phyloP scores from a whole-genome alignment of 2,888 invertebrate species.

The Cosmorhoe ocellata region DNA sequence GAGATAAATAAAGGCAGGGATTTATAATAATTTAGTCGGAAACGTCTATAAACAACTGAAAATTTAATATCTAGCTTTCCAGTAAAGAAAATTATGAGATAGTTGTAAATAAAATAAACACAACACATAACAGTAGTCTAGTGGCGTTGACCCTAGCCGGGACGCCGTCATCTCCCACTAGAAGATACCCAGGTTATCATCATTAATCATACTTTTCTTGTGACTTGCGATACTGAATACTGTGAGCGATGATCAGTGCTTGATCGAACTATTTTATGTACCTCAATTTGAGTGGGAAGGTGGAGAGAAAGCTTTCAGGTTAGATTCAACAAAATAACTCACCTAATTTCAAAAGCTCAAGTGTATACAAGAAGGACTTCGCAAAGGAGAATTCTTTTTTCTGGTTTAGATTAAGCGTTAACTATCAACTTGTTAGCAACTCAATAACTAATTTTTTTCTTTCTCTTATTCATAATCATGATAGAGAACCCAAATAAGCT shows the following conservation, averaged over 20 bases:
- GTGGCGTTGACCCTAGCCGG: constrained; percentile 36
- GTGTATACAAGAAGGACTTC: too few species aligned
- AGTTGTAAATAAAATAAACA: constrained; percentile 20
- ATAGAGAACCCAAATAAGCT: too few species aligned
- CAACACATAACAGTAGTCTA: constrained; percentile 37
- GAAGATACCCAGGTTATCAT: constrained; percentile 40
- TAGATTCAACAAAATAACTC: too few species aligned
- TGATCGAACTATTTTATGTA: constrained; percentile 15
- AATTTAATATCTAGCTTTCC: neutral
- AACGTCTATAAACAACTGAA: neutral
- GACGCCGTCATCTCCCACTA: constrained; percentile 27
- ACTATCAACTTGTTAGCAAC: too few species aligned
- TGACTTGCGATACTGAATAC: constrained; percentile 30
- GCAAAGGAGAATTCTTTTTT: too few species aligned
- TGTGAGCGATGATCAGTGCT: constrained; percentile 22
- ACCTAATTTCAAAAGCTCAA: too few species aligned
- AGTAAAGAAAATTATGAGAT: constrained; percentile 6
- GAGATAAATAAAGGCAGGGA: too few species aligned
- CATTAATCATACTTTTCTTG: constrained; percentile 51
- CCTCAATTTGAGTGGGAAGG: constrained; percentile 9
- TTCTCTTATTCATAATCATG: too few species aligned
- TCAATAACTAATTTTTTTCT: too few species aligned
- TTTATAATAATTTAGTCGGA: too few species aligned
- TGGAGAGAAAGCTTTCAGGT: neutral
- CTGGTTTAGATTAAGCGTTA: too few species aligned